Base-by-base conservation (phyloP, 2,113 vertebrate genomes). In the Grantiella picta region DNA sequence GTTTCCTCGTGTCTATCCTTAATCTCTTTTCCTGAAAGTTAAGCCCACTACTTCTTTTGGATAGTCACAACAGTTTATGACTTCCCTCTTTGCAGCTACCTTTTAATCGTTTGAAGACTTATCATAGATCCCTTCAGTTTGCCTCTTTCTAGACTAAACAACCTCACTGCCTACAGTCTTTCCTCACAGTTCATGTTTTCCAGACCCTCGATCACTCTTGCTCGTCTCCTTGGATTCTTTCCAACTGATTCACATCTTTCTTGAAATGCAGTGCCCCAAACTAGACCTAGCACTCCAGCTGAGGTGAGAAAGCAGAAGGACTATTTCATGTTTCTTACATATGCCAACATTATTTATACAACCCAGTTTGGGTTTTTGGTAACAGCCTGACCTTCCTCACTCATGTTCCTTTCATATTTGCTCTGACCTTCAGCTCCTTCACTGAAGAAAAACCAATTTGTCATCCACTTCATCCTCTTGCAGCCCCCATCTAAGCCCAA, bases 81-180 rank as follows among this genome's bases (percentile, higher is more conserved):
- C 80, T 86, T 86, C 93, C 61, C 15, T 90, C 64, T 96, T 89
- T 86, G 60, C 35, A 68, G 60, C 35, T 94, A 91, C 76, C 60
- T 75, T 94, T 96, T 92, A 95, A 95, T 86, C 64, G 73, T 91
- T 52, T 86, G 83, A 92, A 86, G 47, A 75, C 60, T 88, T 90
- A 93, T 44, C 86, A 44, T 59, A 63, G 19, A 60, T 33, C 42
- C 80, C 49, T 89, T 61, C 64, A 77, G 80, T 89, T 92, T 92
- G 38, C 68, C 33, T 72, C 27, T 54, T 47, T 59, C 66, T 90
- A 96, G 95, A 97, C 95, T 96, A 95, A 96, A 97, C 95, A 96
- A 83, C 15, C 20, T 77, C 76, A 66, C 33, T 89, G 86, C 47
- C 60, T 92, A 52, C 80, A 89, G 60, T 63, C 59, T 88, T 91